A percentile compares a stretch with the other conserved stretches of the same genome.
phyloP scores from a whole-genome alignment of 2,888 invertebrate genomes.

The Sarcophaga subvicina region DNA sequence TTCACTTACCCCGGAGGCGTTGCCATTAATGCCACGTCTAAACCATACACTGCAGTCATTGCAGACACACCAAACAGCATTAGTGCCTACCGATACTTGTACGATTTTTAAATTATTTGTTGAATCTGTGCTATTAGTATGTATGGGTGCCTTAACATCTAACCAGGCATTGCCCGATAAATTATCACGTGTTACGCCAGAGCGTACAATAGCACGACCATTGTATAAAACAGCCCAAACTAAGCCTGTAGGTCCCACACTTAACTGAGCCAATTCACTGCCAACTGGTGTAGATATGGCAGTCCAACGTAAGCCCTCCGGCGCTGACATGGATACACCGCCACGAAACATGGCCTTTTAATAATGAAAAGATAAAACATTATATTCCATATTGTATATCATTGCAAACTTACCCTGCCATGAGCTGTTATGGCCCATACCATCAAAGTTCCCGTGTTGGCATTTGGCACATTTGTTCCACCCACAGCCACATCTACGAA shows the following conservation, averaged over 20 bases:
- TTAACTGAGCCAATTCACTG: constrained; percentile 92
- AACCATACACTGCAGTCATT: constrained; percentile 94
- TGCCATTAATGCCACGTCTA: constrained; percentile 88
- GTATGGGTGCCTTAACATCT: constrained; percentile 89
- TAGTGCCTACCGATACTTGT: constrained; percentile 91
- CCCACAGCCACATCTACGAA: constrained; percentile 96
- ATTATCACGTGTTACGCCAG: constrained; percentile 90
- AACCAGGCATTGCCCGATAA: constrained; percentile 88
- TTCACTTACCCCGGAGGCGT: constrained; percentile 88
- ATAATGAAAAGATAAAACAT: background rate
- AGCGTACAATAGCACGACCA: constrained; percentile 91
- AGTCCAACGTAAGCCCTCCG: constrained; percentile 94
- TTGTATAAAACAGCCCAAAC: constrained; percentile 94
- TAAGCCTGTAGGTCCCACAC: constrained; percentile 92
- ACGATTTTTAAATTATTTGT: constrained; percentile 86
- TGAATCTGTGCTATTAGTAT: constrained; percentile 68
- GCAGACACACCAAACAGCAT: constrained; percentile 90
- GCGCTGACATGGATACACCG: constrained; percentile 90
- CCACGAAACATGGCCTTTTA: constrained; percentile 90
- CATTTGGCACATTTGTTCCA: constrained; percentile 91
- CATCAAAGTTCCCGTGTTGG: constrained; percentile 87
- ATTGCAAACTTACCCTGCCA: constrained; percentile 86
- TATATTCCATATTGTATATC: background rate
- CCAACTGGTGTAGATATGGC: constrained; percentile 89
- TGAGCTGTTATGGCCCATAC: constrained; percentile 97